Base-by-base conservation (phyloP, 1,140 invertebrate genomes). In the Leptinotarsa undecemlineata region DNA sequence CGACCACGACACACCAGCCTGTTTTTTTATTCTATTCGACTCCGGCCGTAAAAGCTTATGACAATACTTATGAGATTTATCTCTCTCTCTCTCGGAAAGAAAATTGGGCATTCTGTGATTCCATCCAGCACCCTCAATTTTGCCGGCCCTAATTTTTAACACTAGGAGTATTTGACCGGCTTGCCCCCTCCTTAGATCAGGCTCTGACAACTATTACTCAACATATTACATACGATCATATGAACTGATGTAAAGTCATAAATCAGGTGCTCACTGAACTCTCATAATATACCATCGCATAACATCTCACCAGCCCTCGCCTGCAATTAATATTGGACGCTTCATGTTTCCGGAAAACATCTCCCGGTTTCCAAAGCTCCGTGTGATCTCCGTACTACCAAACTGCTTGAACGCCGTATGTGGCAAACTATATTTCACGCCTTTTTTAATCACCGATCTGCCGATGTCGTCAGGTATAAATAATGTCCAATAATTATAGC, bases 401-500 rank as follows among this genome's bases (percentile, higher is more conserved):
- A 57, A 57, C 51, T 57, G 6, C 51, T 57, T 57, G 4, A 19
- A 57, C 51, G 14, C 51, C n/a, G 51, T 57, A 57, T 57, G 51
- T 57, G 51, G 51, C 51, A 57, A 57, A 57, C 51, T 57, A 57
- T 57, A 57, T 57, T 57, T 57, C 51, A 57, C 51, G 51, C 51
- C n/a, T 57, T 57, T 57, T 57, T 57, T 57, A 57, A 57, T 57
- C 51, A 19, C 51, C 51, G 51, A 57, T 57, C 51, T 57, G 15
- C 51, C 15, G 51, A 57, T 57, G 51, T 57, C 51, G 51, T 57
- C 51, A 57, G 51, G 51, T 57, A 57, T 57, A 57, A 57, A 57
- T 57, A 57, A 57, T 57, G 51, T 57, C 51, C 51, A 57, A 57
- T 57, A 57, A 57, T 57, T 57, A 57, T 57, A 57, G 51, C 51